Base-by-base conservation (phyloP, 2,888 invertebrate species). In the Thymelicus lineola region DNA sequence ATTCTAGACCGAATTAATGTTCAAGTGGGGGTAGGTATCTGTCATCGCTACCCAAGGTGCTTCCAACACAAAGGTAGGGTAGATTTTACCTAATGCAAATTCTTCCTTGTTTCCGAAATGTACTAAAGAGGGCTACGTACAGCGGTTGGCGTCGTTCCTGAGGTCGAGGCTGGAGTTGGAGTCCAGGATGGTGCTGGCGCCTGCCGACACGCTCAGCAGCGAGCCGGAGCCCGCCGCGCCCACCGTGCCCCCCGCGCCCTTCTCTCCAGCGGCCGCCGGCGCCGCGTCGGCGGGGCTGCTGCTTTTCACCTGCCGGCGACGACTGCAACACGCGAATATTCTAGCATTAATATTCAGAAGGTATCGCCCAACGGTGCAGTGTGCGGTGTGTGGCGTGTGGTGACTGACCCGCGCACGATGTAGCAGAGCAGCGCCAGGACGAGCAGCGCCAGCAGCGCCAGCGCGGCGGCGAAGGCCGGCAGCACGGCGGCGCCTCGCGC, bases 381-480 rank as follows among this genome's bases (percentile, higher is more conserved):
- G 28, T 28, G 42, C 42, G 42, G 9, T 28, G 42, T 10, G 38
- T 7, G 38, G 9, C 10, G 15, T 6, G 71, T 1, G 38, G n/a
- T 63, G 7, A 38, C 58, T 61, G 15, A 96, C 95, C 95, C 95
- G 83, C 95, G 96, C 53, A 55, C 96, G 80, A 98, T 97, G 86
- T 97, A 97, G 66, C 96, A 94, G 48, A 97, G 95, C 55, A 98
- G 94, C 45, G 96, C 94, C 58, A 96, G 94, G 76, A 98, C 97
- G 58, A 98, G 95, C 68, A 97, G 91, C 36, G 96, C 95, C 35
- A 98, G 95, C 53, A 97, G 90, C 35, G 96, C 95, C 35, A 97
- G 94, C 71, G 97, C 95, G 64, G 96, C 95, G 69, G 96, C 97
- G 77, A 97, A 95, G 65, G 72, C 75, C 10, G 93, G 73, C 91